These are phyloP conservation scores for Aspidiotus rigidus DNA, from an alignment of 2,888 invertebrate species.

Conservation along the genomic window DNA sequence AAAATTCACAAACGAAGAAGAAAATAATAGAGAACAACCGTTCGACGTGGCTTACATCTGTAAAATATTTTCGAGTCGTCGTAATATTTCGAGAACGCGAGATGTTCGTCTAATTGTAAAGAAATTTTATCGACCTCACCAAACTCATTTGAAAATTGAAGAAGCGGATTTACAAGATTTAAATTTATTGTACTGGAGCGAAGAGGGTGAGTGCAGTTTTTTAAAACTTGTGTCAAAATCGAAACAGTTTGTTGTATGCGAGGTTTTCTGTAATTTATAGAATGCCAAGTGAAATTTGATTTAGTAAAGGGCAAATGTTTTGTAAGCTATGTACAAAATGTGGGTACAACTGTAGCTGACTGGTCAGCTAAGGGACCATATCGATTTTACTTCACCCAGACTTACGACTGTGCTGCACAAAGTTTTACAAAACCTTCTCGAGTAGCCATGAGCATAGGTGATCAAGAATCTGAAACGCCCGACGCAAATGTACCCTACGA, in stretches of 20 bases:
- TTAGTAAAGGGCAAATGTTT: constrained; percentile 59
- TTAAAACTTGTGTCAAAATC: too few relatives aligned
- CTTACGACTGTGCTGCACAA: constrained; percentile 52
- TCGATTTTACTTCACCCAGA: constrained; percentile 64
- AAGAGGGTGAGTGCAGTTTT: constrained; percentile 50
- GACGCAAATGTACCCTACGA: constrained; percentile 37
- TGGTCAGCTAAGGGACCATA: constrained; percentile 58
- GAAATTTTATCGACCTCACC: constrained; percentile 66
- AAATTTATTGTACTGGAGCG: constrained; percentile 67
- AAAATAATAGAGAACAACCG: constrained; percentile 56
- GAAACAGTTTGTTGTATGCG: too few relatives aligned
- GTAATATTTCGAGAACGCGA: constrained; percentile 46
- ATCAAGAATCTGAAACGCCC: constrained; percentile 36
- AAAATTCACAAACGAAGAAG: constrained; percentile 49
- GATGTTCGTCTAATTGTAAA: constrained; percentile 57
- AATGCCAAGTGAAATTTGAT: constrained; percentile 44
- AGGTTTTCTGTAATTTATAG: constrained; percentile 41
- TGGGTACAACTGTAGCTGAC: constrained; percentile 47
- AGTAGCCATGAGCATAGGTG: constrained; percentile 52
- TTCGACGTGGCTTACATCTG: constrained; percentile 64
- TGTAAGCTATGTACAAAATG: constrained; percentile 55
- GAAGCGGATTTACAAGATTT: constrained; percentile 56
- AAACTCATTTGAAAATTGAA: constrained; percentile 53
- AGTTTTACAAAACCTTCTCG: constrained; percentile 55
- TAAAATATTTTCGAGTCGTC: constrained; percentile 46